Base-by-base conservation (phyloP, 2,888 invertebrate genomes). In the Phengaris arion region DNA sequence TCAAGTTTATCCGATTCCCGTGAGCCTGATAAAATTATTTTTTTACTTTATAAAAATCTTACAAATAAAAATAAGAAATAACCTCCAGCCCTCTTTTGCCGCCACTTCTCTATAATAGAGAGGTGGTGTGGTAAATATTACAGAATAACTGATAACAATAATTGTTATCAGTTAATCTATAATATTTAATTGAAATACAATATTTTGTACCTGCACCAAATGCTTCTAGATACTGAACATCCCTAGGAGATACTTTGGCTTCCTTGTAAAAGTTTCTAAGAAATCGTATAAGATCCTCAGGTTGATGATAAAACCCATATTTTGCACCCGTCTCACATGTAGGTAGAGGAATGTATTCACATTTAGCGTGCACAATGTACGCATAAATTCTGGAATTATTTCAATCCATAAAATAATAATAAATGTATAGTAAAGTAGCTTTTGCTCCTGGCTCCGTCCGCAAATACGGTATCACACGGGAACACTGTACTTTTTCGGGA, bases 181-280 rank as follows among this genome's bases (percentile, higher is more conserved):
- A 13, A 12, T 6, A 13, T 12, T 54, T 54, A 12, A 13, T 13
- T 54, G 54, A 6, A 13, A 13, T 13, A 13, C 12, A 54, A 54
- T 54, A 54, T 13, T 54, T 57, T 51, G 72, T 74, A 76, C 95
- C 95, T 45, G 95, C 95, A 35, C 95, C 95, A 85, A 96, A 95
- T 74, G 95, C 95, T 83, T 96, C 96, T 51, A 96, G 89, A 82
- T 94, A 96, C 15, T 89, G 85, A 4, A 96, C 89, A 0, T 83
- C 80, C 12, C 84, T 82, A 0, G 95, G 95, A 73, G 94, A 86
- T 9, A 96, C 81, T 7, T 89, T 87, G 45, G 94, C 93, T 80
- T 95, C 94, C 1, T 83, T 80, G 84, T 96, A 96, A 35, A 79
- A 79, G 6, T 76, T 68, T 51, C 72, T 76, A 3, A 78, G 55